Percentiles rank a stretch among this genome's conserved stretches.
phyloP scores from a whole-genome alignment of 2,888 invertebrate species.

The Biston stratarius region DNA sequence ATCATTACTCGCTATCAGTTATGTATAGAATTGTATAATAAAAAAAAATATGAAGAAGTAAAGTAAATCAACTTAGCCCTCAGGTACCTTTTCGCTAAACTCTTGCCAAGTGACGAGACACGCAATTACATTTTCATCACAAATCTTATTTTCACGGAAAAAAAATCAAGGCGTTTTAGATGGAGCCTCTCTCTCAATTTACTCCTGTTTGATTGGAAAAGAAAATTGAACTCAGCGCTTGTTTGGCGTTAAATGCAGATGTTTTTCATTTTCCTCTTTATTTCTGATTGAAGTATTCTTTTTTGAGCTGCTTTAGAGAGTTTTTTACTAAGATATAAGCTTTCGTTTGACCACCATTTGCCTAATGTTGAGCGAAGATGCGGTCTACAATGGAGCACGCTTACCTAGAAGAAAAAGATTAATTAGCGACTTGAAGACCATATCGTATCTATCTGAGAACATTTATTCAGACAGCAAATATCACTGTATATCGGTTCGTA shows the following conservation, averaged over 20 bases:
- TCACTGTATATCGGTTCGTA: too few relatives aligned
- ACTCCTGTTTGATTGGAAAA: slow-evolving; percentile 46
- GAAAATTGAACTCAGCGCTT: slow-evolving; percentile 41
- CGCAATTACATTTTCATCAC: slow-evolving; percentile 72
- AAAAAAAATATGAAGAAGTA: too few relatives aligned
- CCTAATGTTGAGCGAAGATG: too few relatives aligned
- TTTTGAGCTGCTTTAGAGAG: slow-evolving; percentile 4
- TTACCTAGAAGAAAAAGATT: too few relatives aligned
- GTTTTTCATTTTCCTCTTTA: slow-evolving; percentile 30
- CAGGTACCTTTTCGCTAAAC: slow-evolving; percentile 52
- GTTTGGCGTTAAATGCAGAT: slow-evolving; percentile 38
- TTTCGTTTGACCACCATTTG: too few relatives aligned
- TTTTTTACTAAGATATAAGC: too few relatives aligned
- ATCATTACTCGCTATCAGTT: too few relatives aligned
- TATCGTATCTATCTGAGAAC: too few relatives aligned
- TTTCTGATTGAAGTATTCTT: slow-evolving; percentile 27
- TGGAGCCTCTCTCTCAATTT: slow-evolving; percentile 51
- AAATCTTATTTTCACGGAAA: slow-evolving; percentile 61
- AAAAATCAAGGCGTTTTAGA: slow-evolving; percentile 59
- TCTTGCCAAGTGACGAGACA: slow-evolving; percentile 67
- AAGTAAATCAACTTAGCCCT: slow-evolving; percentile 11
- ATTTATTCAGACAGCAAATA: too few relatives aligned
- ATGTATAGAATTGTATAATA: too few relatives aligned
- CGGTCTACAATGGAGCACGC: too few relatives aligned
- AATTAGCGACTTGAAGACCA: too few relatives aligned